Base-by-base conservation (phyloP, 2,888 invertebrate genomes). In the Synanthedon myopaeformis region DNA sequence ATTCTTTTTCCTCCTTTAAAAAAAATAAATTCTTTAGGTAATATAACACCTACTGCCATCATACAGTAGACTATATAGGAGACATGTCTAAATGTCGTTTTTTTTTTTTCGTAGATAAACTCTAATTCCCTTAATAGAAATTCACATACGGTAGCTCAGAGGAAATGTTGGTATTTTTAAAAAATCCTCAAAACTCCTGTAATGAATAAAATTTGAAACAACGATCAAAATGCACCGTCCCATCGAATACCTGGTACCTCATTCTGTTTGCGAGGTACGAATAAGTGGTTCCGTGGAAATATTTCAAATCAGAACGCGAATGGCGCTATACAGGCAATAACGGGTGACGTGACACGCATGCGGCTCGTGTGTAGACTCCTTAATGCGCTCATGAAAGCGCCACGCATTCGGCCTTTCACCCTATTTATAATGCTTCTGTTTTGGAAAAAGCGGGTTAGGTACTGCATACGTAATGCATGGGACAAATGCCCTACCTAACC, bases 261-360 rank as follows among this genome's bases (percentile, higher is more conserved):
- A 63, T 66, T 65, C 64, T 72, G 69, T 72, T 76, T 70, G 74
- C 63, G 74, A 83, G 81, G 76, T 78, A 77, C 78, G 82, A 78
- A 79, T 86, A 85, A 86, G 85, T 84, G 85, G 80, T 82, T 85
- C 74, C 85, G 85, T 86, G 86, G 74, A 86, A 87, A 83, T 85
- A 87, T 86, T 87, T 83, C 82, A 85, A 87, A 87, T 87, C 85
- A 82, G 82, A 63, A 71, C 79, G 69, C 73, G 73, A 70, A 71
- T 69, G 72, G 74, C 73, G 66, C 69, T 67, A 72, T 79, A 79
- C 77, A 76, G 81, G 79, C 82, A 82, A 82, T 83, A 82, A 82
- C 79, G 82, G 72, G 66, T 79, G 76, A 82, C 83, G 84, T 81
- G 84, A 81, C 82, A 77, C 72, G 82, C 83, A 75, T 76, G 76